Evolutionary conservation across 2,797 vertebrate genomes (phyloP).

Genomic region (Thalassophryne amazonica): DNA sequence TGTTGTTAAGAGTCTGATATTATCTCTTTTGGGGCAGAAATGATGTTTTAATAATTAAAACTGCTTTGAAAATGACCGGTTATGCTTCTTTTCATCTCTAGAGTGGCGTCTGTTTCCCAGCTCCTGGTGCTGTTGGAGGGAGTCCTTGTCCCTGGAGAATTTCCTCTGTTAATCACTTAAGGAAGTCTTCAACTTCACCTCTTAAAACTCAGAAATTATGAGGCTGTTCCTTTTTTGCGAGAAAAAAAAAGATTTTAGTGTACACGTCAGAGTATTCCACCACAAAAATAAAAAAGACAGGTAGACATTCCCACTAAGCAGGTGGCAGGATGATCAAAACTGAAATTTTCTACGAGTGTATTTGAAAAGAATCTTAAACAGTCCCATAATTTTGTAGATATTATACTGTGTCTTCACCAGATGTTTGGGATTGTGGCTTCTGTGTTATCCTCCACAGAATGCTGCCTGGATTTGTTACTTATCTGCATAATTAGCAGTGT

Average conservation of each 20-base stretch:
- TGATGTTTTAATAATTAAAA: slow-evolving; percentile 66
- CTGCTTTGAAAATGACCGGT: slow-evolving; percentile 56
- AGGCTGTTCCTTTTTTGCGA: slow-evolving; percentile 4
- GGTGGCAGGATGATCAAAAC: too few species aligned
- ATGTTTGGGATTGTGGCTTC: too few species aligned
- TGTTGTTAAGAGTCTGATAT: slow-evolving; percentile 54
- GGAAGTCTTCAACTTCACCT: neutral
- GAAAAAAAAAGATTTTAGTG: slow-evolving; percentile 23
- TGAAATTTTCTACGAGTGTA: too few species aligned
- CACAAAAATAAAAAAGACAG: too few species aligned
- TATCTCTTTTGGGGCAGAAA: slow-evolving; percentile 47
- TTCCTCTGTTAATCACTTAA: slow-evolving; percentile 43
- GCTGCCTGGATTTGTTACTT: too few species aligned
- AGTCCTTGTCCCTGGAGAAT: slow-evolving; percentile 25
- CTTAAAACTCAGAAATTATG: slow-evolving; percentile 7
- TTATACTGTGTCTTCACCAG: too few species aligned
- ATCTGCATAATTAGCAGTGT: too few species aligned
- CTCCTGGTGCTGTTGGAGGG: slow-evolving; percentile 1
- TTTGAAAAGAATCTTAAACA: too few species aligned
- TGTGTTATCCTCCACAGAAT: too few species aligned
- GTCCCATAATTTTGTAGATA: too few species aligned
- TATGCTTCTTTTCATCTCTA: slow-evolving; percentile 35
- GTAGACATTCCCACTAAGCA: too few species aligned
- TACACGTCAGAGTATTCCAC: too few species aligned
- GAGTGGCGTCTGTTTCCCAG: slow-evolving; percentile 2